Conservation (phyloP, 1,140 invertebrate genomes). For the Prorops nasuta region DNA sequence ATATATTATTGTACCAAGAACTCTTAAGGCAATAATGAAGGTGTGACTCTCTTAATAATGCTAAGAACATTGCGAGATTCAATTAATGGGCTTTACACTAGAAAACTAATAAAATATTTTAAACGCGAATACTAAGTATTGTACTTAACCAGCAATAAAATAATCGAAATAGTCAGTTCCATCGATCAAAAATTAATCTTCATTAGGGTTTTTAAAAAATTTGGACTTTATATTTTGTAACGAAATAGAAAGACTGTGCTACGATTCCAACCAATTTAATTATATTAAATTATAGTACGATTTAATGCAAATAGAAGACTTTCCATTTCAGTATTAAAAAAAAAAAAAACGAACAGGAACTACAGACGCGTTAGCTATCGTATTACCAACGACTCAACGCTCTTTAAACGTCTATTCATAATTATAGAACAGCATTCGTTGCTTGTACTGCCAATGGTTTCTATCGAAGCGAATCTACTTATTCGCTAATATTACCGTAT, state of each 20-base stretch:
- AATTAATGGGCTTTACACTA: not conserved
- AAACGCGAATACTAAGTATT: too few species aligned
- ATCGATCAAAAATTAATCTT: not conserved
- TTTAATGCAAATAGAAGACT: too few species aligned
- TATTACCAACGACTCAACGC: too few species aligned
- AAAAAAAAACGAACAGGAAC: too few species aligned
- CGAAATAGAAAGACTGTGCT: not conserved
- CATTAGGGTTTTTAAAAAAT: not conserved
- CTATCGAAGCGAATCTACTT: too few species aligned
- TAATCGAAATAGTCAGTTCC: not conserved
- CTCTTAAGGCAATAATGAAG: constrained; percentile 9
- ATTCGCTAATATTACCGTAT: too few species aligned
- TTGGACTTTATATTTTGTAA: not conserved
- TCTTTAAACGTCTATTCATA: too few species aligned
- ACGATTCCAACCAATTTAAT: not conserved
- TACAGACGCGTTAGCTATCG: too few species aligned
- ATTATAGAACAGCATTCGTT: too few species aligned
- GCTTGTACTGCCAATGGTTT: too few species aligned
- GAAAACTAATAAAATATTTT: not conserved
- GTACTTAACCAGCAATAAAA: too few species aligned
- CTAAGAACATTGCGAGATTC: not conserved
- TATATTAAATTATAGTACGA: not conserved
- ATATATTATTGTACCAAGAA: constrained; percentile 25
- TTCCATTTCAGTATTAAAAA: too few species aligned
- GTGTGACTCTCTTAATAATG: constrained; percentile 4